These are phyloP conservation scores for Tragelaphus imberbis DNA, from an alignment of 2,113 vertebrate genomes.

Conservation along the genomic window DNA sequence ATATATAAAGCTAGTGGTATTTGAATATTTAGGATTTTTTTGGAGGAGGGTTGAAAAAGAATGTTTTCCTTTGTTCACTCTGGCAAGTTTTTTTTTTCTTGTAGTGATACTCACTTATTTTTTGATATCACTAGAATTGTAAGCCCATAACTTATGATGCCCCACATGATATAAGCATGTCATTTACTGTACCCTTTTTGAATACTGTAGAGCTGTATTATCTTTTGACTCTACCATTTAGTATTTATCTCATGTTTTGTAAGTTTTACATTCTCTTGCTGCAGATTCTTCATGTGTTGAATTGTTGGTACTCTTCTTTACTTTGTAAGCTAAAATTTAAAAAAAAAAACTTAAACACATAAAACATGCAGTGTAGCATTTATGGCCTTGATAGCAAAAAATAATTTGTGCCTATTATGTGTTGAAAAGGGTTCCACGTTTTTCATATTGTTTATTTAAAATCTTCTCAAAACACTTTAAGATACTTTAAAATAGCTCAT, in stretches of 20 bases:
- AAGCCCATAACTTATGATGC: neutral
- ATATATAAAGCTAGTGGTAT: neutral
- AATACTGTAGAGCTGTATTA: neutral
- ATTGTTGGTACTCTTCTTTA: neutral
- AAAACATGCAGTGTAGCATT: neutral
- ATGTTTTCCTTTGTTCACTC: neutral
- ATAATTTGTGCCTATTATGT: neutral
- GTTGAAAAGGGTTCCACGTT: neutral
- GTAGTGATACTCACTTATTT: neutral
- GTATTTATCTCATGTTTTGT: neutral
- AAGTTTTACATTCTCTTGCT: neutral
- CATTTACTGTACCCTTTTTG: neutral
- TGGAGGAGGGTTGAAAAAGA: neutral
- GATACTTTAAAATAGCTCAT: neutral
- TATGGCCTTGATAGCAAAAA: neutral
- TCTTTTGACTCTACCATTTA: neutral
- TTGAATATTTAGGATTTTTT: neutral
- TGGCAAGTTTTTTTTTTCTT: neutral
- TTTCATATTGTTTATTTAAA: neutral
- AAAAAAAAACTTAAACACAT: neutral
- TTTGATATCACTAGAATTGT: neutral
- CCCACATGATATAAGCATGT: neutral
- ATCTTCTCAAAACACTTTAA: neutral
- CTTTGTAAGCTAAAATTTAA: neutral
- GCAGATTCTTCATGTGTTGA: neutral